Conservation (phyloP, 2,797 vertebrate species). For the Gadopsis marmoratus region DNA sequence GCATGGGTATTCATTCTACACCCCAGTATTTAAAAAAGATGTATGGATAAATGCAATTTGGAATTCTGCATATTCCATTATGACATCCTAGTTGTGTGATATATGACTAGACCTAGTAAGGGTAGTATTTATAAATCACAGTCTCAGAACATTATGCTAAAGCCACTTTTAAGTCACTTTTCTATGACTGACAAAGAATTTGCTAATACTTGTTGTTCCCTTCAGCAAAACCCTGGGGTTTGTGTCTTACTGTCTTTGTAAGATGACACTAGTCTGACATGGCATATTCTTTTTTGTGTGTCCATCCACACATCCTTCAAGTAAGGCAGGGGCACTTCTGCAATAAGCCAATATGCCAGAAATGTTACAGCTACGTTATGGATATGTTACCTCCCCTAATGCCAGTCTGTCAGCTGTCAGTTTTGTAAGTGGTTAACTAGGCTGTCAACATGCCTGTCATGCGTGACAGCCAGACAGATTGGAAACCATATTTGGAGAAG, state of each 20-base stretch:
- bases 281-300: slow-evolving; percentile 1
- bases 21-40: background rate
- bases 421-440: slow-evolving; percentile 71
- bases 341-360: slow-evolving; percentile 27
- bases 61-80: background rate
- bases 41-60: background rate
- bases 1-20: background rate
- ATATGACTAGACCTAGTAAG: background rate
- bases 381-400: slow-evolving; percentile 62
- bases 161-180: slow-evolving; percentile 7
- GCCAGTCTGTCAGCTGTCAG: slow-evolving; percentile 76
- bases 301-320: slow-evolving; percentile 30
- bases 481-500: slow-evolving; percentile 81
- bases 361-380: slow-evolving; percentile 41
- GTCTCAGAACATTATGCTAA: background rate
- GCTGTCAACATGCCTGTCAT: slow-evolving; percentile 69
- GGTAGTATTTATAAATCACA: background rate
- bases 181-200: slow-evolving; percentile 14
- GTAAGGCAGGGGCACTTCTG: slow-evolving; percentile 29
- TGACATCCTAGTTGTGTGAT: background rate
- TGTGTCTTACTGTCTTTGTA: slow-evolving; percentile 17
- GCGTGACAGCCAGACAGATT: slow-evolving; percentile 79
- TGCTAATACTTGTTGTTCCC: background rate
- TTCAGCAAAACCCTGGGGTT: slow-evolving; percentile 2
- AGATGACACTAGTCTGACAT: background rate